Evolutionary conservation across 2,797 vertebrate genomes (phyloP).

Genomic region (Enteromius trimaculatus): DNA sequence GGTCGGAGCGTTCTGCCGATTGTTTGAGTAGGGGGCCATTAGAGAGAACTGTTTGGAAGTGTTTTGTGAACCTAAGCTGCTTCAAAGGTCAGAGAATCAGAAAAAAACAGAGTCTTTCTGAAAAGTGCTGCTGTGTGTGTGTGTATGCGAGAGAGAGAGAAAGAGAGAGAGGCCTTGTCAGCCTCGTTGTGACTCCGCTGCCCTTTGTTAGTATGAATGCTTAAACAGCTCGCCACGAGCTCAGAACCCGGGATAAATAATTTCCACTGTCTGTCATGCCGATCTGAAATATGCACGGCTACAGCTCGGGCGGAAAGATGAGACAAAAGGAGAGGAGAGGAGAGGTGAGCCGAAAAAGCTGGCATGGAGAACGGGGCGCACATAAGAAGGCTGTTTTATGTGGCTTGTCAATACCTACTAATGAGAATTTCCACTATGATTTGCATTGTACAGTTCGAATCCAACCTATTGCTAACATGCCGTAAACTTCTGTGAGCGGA

Average conservation of each 20-base stretch:
- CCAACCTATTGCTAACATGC: constrained; percentile 74
- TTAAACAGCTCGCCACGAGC: constrained; percentile 79
- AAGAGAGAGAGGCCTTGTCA: constrained; percentile 72
- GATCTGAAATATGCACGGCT: constrained; percentile 81
- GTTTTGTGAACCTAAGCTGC: constrained; percentile 84
- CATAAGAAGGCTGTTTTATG: constrained; percentile 76
- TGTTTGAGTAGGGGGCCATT: constrained; percentile 84
- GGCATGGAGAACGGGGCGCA: constrained; percentile 50
- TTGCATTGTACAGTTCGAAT: constrained; percentile 71
- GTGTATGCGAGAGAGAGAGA: constrained; percentile 26
- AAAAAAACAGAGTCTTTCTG: constrained; percentile 58
- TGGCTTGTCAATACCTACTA: constrained; percentile 80
- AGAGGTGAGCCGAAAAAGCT: constrained; percentile 63
- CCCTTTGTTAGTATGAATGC: constrained; percentile 85
- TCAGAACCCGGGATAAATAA: constrained; percentile 81
- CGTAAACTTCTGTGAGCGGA: constrained; percentile 75
- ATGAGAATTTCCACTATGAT: constrained; percentile 81
- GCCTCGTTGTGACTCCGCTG: constrained; percentile 75
- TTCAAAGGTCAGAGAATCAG: constrained; percentile 80
- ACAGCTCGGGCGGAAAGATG: constrained; percentile 55
- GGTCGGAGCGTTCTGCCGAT: constrained; percentile 80
- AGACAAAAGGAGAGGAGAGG: constrained; percentile 50
- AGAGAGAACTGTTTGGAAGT: constrained; percentile 84
- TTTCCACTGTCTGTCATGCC: constrained; percentile 81
- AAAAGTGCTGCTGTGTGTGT: constrained; percentile 60